A percentile compares a stretch with the other conserved stretches of the same genome.
phyloP scores from a whole-genome alignment of 2,797 vertebrate genomes.

The Thalassophryne amazonica region DNA sequence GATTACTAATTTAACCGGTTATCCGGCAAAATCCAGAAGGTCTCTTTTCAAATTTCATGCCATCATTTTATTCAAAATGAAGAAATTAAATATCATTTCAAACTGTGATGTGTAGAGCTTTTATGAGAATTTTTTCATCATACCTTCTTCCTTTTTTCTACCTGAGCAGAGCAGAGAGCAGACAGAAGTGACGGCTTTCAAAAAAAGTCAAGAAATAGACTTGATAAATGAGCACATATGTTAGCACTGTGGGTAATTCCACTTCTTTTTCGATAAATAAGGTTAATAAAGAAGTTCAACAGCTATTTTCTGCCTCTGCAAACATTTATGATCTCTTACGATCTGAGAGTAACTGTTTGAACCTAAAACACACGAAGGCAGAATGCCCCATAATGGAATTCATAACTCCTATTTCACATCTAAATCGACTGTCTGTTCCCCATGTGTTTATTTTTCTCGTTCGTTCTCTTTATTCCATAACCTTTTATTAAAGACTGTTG shows the following conservation, averaged over 20 bases:
- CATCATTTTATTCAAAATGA: too few species aligned
- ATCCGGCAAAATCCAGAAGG: too few species aligned
- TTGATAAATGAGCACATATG: slow-evolving; percentile 1
- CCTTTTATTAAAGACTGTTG: slow-evolving; percentile 39
- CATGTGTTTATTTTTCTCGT: slow-evolving; percentile 42
- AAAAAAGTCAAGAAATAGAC: slow-evolving; percentile 10
- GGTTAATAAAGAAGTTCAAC: slow-evolving; percentile 10
- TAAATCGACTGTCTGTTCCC: slow-evolving; percentile 34
- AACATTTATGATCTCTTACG: slow-evolving; percentile 5
- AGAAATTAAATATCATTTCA: too few species aligned
- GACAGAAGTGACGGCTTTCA: neutral
- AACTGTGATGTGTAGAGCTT: too few species aligned
- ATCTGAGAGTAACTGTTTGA: neutral
- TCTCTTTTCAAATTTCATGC: too few species aligned
- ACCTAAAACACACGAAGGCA: slow-evolving; percentile 18
- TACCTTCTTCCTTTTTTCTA: too few species aligned
- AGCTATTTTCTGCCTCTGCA: slow-evolving; percentile 12
- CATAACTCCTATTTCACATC: slow-evolving; percentile 31
- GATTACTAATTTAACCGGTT: too few species aligned
- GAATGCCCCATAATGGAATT: slow-evolving; percentile 42
- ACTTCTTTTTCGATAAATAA: slow-evolving; percentile 14
- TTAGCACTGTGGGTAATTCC: slow-evolving; percentile 8
- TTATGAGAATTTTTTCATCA: too few species aligned
- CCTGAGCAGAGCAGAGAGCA: too few species aligned
- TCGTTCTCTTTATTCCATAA: slow-evolving; percentile 33